phyloP scores from a whole-genome alignment of 2,797 vertebrate genomes.

The Dermochelys coriacea region DNA sequence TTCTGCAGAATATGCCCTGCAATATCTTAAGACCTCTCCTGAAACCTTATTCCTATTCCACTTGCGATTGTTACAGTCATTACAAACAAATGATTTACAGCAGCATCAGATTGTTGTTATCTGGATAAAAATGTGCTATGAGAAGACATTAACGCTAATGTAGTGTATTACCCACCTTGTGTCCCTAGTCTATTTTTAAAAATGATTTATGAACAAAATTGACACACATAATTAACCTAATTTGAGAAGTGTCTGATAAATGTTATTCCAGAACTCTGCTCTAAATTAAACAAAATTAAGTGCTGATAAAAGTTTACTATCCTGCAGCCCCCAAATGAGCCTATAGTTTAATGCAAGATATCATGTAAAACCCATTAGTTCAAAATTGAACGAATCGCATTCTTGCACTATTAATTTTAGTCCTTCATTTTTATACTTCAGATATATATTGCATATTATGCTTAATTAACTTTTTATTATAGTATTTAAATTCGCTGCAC shows the following conservation, averaged over 20 bases:
- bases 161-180: slow-evolving; percentile 18
- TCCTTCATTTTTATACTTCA: slow-evolving; percentile 52
- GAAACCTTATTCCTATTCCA: neutral
- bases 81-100: slow-evolving; percentile 9
- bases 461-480: slow-evolving; percentile 72
- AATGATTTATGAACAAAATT: slow-evolving; percentile 69
- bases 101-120: slow-evolving; percentile 15
- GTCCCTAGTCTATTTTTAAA: slow-evolving; percentile 54
- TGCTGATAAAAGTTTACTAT: slow-evolving; percentile 66
- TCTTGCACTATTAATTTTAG: slow-evolving; percentile 69
- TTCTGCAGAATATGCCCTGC: neutral
- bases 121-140: slow-evolving; percentile 21
- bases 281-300: slow-evolving; percentile 73
- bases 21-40: neutral
- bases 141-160: slow-evolving; percentile 49
- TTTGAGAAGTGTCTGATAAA: slow-evolving; percentile 48
- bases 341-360: slow-evolving; percentile 18
- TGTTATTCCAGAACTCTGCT: slow-evolving; percentile 59
- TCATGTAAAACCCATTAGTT: slow-evolving; percentile 49
- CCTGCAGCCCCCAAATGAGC: slow-evolving; percentile 33
- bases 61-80: neutral
- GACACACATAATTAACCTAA: slow-evolving; percentile 65
- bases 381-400: slow-evolving; percentile 55
- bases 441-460: slow-evolving; percentile 60
- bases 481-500: slow-evolving; percentile 61